Percentiles rank a stretch among this genome's conserved stretches.
Evolutionary conservation across 2,797 vertebrate genomes (phyloP).

Genomic region (Channa striata): DNA sequence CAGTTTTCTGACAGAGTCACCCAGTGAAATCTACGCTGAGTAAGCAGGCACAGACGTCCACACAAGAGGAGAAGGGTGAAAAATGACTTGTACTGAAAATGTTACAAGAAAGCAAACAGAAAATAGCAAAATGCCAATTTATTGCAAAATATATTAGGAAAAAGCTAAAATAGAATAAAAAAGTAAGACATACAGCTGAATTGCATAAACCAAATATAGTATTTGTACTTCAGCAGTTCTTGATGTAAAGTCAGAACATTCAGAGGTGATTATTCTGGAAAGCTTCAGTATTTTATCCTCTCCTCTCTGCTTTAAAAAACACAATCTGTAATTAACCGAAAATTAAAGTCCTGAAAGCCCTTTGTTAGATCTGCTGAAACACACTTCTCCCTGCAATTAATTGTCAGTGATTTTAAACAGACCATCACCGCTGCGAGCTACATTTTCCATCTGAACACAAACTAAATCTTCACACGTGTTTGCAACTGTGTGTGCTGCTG

Average conservation of each 20-base stretch:
- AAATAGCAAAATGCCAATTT: no score
- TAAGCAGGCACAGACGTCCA: neutral
- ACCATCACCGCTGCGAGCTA: neutral
- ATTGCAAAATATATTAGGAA: no score
- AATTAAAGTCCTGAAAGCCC: conserved; percentile 31
- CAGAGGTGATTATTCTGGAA: neutral
- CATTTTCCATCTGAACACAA: neutral
- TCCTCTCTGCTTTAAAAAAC: conserved; percentile 7
- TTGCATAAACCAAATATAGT: no score
- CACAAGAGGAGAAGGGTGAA: no score
- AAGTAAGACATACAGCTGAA: no score
- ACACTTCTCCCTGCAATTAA: conserved; percentile 21
- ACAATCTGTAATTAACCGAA: conserved; percentile 27
- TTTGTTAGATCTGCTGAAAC: conserved; percentile 26
- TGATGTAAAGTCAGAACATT: neutral
- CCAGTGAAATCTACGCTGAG: neutral
- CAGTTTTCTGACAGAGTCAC: conserved; percentile 8
- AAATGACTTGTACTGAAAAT: no score
- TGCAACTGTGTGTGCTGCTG: neutral
- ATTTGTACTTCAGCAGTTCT: neutral
- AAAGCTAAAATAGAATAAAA: no score
- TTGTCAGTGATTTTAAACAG: conserved; percentile 7
- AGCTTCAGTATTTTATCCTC: conserved; percentile 24
- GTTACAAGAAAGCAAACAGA: no score
- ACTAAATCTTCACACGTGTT: neutral